These are phyloP conservation scores for Nesoenas mayeri DNA, from an alignment of 2,113 vertebrate species.

Conservation along the genomic window DNA sequence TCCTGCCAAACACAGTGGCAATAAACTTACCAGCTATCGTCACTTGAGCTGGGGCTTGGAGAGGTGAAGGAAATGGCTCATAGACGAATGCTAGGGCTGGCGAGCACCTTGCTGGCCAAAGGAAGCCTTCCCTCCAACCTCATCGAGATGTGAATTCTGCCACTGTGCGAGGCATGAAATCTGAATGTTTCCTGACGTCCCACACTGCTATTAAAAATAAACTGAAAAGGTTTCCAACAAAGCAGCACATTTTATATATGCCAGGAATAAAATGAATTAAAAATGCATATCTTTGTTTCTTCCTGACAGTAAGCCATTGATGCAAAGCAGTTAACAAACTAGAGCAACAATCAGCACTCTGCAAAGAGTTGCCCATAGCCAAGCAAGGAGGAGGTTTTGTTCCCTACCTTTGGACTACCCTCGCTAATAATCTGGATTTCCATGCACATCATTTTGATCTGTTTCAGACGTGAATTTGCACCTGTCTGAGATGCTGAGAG, in stretches of 20 bases:
- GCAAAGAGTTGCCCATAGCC: background rate
- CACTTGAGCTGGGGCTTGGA: background rate
- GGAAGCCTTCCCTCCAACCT: background rate
- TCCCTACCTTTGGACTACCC: background rate
- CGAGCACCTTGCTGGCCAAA: background rate
- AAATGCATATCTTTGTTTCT: constrained; percentile 55
- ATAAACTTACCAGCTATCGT: background rate
- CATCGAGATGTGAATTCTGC: background rate
- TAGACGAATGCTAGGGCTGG: background rate
- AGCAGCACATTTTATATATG: constrained; percentile 27
- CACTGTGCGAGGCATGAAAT: constrained; percentile 13
- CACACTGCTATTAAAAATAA: constrained; percentile 55
- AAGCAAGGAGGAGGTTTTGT: background rate
- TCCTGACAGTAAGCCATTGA: constrained; percentile 47
- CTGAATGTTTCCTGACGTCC: constrained; percentile 18
- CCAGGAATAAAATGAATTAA: constrained; percentile 58
- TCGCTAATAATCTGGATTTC: background rate
- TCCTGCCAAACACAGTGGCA: background rate
- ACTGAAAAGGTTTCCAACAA: constrained; percentile 16
- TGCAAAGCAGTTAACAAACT: background rate
- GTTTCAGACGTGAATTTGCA: background rate
- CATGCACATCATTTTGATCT: background rate
- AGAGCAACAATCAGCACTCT: background rate
- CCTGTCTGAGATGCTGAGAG: background rate
- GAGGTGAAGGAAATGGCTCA: background rate